phyloP scores from a whole-genome alignment of 2,797 vertebrate species.

The Semotilus atromaculatus region DNA sequence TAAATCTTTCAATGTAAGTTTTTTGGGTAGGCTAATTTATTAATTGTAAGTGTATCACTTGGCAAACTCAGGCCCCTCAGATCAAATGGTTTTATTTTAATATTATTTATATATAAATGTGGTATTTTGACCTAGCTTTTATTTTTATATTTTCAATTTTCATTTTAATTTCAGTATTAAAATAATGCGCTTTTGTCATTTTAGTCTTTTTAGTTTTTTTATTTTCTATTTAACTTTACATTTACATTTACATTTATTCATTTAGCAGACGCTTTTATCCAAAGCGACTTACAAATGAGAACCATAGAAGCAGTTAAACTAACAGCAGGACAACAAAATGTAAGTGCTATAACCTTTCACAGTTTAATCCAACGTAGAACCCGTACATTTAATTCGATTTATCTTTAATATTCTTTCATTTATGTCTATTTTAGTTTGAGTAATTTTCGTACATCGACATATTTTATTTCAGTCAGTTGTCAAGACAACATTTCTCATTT shows the following conservation, averaged over 20 bases:
- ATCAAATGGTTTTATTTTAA: not conserved
- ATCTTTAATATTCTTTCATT: not conserved
- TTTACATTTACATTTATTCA: too few relatives aligned
- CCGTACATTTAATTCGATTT: too few relatives aligned
- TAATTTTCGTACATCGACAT: not conserved
- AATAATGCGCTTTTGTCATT: not conserved
- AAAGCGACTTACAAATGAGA: too few relatives aligned
- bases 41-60: not conserved
- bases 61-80: not conserved
- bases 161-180: not conserved
- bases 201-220: not conserved
- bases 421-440: not conserved
- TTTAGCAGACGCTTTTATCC: too few relatives aligned
- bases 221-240: not conserved
- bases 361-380: too few relatives aligned
- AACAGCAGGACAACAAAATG: too few relatives aligned
- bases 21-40: not conserved
- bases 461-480: not conserved
- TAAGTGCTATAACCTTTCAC: too few relatives aligned
- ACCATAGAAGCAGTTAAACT: too few relatives aligned
- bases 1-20: not conserved
- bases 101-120: not conserved
- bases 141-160: not conserved
- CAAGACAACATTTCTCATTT: not conserved
- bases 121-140: not conserved